Base-by-base conservation (phyloP, 1,140 invertebrate genomes). In the Chionoecetes opilio region DNA sequence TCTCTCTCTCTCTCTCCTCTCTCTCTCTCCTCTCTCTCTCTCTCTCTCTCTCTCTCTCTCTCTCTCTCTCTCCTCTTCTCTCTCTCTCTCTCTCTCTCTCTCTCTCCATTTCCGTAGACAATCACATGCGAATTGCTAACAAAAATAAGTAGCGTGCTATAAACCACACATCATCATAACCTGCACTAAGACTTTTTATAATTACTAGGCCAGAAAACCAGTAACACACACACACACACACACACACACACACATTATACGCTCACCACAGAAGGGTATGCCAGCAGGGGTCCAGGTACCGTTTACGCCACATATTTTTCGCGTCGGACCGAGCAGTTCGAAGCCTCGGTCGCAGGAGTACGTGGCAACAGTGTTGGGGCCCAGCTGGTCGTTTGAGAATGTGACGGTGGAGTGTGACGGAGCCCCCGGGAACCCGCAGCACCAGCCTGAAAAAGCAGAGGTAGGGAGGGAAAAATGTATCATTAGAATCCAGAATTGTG, bases 241-340 rank as follows among this genome's bases (percentile, higher is more conserved):
- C 34, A 26, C 34, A 38, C 5, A 29, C 35, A n/a, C 38, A 32
- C 21, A 31, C n/a, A 21, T 2, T 17, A 26, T 9, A 8, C 31
- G 98, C 98, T 99, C 97, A 99, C 99, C 99, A 97, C 99, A 99
- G 97, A 99, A 99, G 29, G 99, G 99, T 93, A 99, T 98, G 92
- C 99, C 99, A 96, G 98, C 98, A 0, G 99, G 99, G n/a, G 97
- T 97, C 99, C 99, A 99, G 46, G 97, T 98, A 1, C 98, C 98
- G 96, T 98, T 98, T 0, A 97, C 95, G 34, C 98, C 97, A 96
- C 99, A 99, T 26, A 98, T 97, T 92, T 99, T 97, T 90, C 98
- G 97, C 0, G 98, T 97, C 2, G 99, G 99, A 2, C 99, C 99
- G 0, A 99, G 97, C 0, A 99, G 97, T 97, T 99, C 99, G 97